phyloP scores from a whole-genome alignment of 2,113 vertebrate genomes.

The Sylvia atricapilla region DNA sequence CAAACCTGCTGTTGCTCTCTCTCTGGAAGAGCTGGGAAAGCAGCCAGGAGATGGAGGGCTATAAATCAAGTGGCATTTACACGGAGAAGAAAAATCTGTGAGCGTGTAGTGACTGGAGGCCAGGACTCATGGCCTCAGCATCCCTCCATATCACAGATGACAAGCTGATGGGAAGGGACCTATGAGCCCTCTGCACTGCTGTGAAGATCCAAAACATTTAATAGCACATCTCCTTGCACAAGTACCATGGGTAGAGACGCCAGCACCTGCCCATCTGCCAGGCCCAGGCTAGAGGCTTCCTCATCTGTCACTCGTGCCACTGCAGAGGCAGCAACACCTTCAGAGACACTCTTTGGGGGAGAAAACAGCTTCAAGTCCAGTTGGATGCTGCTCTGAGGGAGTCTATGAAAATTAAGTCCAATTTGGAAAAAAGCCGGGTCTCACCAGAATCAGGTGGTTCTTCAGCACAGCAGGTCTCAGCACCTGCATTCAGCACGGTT shows the following conservation, averaged over 20 bases:
- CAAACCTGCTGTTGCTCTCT: background rate
- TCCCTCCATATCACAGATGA: background rate
- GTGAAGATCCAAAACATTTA: background rate
- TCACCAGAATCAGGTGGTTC: background rate
- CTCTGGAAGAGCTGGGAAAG: background rate
- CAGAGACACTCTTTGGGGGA: background rate
- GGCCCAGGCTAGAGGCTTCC: background rate
- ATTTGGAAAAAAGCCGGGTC: background rate
- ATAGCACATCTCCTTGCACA: background rate
- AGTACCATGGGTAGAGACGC: fast-evolving
- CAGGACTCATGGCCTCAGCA: background rate
- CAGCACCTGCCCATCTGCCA: background rate
- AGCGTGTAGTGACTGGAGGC: background rate
- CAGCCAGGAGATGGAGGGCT: background rate
- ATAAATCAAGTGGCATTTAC: background rate
- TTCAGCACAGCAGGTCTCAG: background rate
- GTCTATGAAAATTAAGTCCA: background rate
- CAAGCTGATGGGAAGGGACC: background rate
- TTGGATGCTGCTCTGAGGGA: background rate
- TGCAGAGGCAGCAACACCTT: background rate
- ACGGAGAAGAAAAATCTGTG: background rate
- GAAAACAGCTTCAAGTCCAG: background rate
- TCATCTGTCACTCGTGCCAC: background rate
- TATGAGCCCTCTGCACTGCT: fast-evolving
- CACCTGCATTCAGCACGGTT: fast-evolving